Base-by-base conservation (phyloP, 2,888 invertebrate species). In the Stratiomys singularior region DNA sequence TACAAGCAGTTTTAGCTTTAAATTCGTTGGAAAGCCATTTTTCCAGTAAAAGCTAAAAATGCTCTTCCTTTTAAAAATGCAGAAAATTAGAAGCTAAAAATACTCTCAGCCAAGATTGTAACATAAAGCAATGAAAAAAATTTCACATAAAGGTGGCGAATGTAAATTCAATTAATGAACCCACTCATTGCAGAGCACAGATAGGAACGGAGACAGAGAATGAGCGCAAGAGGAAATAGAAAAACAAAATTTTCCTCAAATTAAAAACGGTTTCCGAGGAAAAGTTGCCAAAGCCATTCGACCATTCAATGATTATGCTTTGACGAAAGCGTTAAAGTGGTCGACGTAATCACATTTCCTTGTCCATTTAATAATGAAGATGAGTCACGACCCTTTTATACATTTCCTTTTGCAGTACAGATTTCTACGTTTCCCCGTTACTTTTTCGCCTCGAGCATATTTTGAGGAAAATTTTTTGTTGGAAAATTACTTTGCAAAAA, bases 291-390 rank as follows among this genome's bases (percentile, higher is more conserved):
- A 21, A 58, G 44, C 27, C 58, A 30, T 23, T 46, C 69, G 69
- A 9, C 58, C 72, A 21, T 30, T 37, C 9, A 56, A 58, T n/a
- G 30, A 37, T 28, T 72, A 37, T 37, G 27, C 47, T 71, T 25
- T 15, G 60, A 37, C 37, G 37, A 30, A 47, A 72, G 72, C 52
- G 56, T 25, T 21, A 58, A 74, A 74, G 60, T 74, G 74, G 74
- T 58, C 74, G 60, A 74, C 74, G 58, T 74, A 74, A 74, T 74
- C 58, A 74, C 44, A 74, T 58, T 74, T 74, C 58, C 74, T 58
- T 74, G 74, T 74, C 58, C 74, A 25, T 27, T 60, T 60, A 18
- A 60, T 58, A 74, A 74, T 58, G 71, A 27, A 56, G 71, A 27
- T 4, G 28, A 1, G 37, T 5, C 3, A 37, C 37, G 30, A 72